phyloP scores from a whole-genome alignment of 1,140 invertebrate species.

The Zaprionus ornatus region DNA sequence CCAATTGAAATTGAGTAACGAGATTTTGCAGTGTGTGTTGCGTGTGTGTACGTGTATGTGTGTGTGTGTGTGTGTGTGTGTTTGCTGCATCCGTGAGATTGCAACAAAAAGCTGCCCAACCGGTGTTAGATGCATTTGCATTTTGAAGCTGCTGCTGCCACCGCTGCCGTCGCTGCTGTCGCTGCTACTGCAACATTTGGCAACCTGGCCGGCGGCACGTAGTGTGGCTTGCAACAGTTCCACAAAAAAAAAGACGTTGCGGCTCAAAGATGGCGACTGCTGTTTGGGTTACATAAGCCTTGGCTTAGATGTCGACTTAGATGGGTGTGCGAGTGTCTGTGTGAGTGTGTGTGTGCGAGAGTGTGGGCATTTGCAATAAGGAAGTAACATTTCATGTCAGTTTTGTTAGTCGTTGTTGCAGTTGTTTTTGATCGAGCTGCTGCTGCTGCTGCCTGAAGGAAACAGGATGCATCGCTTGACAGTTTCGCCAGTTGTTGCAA shows the following conservation, averaged over 20 bases:
- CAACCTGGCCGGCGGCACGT: constrained; percentile 60
- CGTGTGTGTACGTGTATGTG: constrained; percentile 38
- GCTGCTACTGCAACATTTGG: constrained; percentile 63
- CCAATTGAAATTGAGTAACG: constrained; percentile 81
- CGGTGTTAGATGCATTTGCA: constrained; percentile 81
- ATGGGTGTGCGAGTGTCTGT: constrained; percentile 31
- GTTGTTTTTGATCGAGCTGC: constrained; percentile 46
- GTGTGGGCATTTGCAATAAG: constrained; percentile 67
- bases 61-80: constrained; percentile 58
- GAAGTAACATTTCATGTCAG: constrained; percentile 78
- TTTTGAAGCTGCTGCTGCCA: constrained; percentile 53
- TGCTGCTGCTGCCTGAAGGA: constrained; percentile 10
- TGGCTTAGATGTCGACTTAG: constrained; percentile 77
- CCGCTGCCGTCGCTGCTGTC: constrained; percentile 15
- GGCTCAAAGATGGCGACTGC: constrained; percentile 62
- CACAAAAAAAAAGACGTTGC: constrained; percentile 37
- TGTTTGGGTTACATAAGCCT: constrained; percentile 72
- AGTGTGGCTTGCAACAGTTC: constrained; percentile 48
- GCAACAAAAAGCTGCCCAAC: constrained; percentile 70
- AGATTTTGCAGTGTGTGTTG: constrained; percentile 52
- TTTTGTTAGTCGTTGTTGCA: constrained; percentile 34
- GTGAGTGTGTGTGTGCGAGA: constrained; percentile 12
- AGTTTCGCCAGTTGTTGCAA: constrained; percentile 47
- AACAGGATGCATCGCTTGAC: constrained; percentile 71
- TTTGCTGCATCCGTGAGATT: constrained; percentile 54